phyloP scores from a whole-genome alignment of 2,797 vertebrate species.

The Perodicticus potto region DNA sequence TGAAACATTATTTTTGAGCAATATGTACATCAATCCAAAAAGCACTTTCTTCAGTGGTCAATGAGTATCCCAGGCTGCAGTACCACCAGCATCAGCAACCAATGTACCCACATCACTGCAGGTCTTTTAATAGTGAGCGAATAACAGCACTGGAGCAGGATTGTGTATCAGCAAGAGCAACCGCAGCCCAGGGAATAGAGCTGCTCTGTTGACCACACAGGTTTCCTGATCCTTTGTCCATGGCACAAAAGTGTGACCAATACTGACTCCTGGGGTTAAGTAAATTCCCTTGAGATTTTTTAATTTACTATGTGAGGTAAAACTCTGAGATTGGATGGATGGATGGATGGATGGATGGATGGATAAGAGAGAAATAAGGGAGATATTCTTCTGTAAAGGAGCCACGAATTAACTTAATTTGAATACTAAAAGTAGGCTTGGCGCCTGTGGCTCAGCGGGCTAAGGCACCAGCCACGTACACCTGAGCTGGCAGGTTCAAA shows the following conservation, averaged over 20 bases:
- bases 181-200: background rate
- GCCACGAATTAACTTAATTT: background rate
- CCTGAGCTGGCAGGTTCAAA: too few species aligned
- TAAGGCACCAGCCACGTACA: too few species aligned
- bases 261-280: background rate
- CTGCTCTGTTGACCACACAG: background rate
- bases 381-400: background rate
- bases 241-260: background rate
- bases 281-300: background rate
- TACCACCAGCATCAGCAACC: background rate
- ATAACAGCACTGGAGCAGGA: background rate
- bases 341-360: background rate
- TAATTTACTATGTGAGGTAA: conserved; percentile 8
- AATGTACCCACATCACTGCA: background rate
- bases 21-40: background rate
- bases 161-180: background rate
- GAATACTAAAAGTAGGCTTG: conserved; percentile 6
- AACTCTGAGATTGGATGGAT: background rate
- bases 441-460: too few species aligned
- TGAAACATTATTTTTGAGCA: background rate
- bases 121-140: background rate
- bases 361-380: background rate
- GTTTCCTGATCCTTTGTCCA: background rate
- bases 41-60: background rate
- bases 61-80: background rate